Percentiles rank a stretch among this genome's conserved stretches.
These are phyloP conservation scores for Drosophila kambysellisi DNA, from an alignment of 2,888 invertebrate genomes.

Conservation along the genomic window DNA sequence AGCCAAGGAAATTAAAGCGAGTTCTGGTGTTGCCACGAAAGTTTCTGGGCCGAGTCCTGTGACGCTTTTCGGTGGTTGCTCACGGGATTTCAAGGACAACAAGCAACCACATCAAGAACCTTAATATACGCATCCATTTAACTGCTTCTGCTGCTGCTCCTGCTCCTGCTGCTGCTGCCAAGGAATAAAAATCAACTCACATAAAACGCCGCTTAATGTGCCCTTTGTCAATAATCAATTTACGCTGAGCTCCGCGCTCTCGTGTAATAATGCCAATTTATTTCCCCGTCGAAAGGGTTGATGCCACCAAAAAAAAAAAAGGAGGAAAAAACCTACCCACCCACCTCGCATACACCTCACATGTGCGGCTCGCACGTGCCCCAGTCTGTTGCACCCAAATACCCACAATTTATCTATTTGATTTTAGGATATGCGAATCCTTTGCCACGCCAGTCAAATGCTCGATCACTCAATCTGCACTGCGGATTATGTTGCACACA, in stretches of 20 bases:
- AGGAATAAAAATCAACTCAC: conserved; percentile 39
- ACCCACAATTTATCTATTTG: conserved; percentile 75
- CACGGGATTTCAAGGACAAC: conserved; percentile 62
- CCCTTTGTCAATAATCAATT: conserved; percentile 82
- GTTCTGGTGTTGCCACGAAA: conserved; percentile 41
- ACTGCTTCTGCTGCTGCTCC: neutral
- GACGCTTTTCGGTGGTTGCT: conserved; percentile 17
- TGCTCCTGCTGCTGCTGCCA: neutral
- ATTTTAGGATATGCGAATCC: conserved; percentile 64
- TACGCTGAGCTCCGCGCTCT: conserved; percentile 61
- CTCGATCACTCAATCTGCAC: conserved; percentile 52
- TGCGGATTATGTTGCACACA: conserved; percentile 36
- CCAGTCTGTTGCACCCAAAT: conserved; percentile 40
- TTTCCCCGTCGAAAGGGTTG: conserved; percentile 32
- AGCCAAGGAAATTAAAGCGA: conserved; percentile 80
- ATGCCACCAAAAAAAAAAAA: neutral
- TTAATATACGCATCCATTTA: conserved; percentile 54
- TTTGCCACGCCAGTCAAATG: conserved; percentile 21
- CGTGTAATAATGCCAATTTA: conserved; percentile 78
- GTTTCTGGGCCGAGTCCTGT: conserved; percentile 1
- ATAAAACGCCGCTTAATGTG: conserved; percentile 78
- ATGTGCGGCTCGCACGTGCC: conserved; percentile 54
- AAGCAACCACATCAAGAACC: conserved; percentile 53
- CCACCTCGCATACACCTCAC: conserved; percentile 14
- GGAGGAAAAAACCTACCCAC: neutral